Percentiles rank a stretch among this genome's conserved stretches.
Conservation (phyloP, 2,113 vertebrate genomes). For the Carlito syrichta region DNA sequence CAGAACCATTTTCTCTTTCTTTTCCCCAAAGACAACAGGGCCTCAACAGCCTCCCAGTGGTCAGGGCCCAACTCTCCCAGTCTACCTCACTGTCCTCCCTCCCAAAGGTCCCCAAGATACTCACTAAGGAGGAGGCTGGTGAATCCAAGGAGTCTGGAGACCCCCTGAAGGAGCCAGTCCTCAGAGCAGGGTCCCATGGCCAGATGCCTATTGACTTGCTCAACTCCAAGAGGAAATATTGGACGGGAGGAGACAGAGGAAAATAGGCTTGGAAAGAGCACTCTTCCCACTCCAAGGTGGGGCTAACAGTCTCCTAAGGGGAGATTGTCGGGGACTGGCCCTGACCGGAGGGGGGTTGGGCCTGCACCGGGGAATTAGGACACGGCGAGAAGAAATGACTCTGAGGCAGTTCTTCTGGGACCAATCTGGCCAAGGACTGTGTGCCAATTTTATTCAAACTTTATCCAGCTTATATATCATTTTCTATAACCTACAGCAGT, state of each 20-base stretch:
- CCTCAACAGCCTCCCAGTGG: neutral
- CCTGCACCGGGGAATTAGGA: no score
- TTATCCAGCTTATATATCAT: no score
- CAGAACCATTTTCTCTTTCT: neutral
- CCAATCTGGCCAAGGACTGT: no score
- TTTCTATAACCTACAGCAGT: no score
- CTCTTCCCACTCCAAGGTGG: neutral
- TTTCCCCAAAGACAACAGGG: neutral
- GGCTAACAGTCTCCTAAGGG: neutral
- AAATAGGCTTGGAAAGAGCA: neutral
- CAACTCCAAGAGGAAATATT: neutral
- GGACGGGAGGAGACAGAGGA: neutral
- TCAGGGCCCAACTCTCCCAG: neutral
- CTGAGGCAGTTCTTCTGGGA: no score
- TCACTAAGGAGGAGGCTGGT: slow-evolving; percentile 2
- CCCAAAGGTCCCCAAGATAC: neutral
- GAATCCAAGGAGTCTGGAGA: neutral
- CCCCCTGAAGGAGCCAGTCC: neutral
- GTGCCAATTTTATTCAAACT: no score
- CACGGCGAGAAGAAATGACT: no score
- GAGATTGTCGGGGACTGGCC: no score
- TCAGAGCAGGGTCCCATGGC: neutral
- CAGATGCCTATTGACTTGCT: neutral
- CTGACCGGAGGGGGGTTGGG: no score
- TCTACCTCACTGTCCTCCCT: neutral